Evolutionary conservation across 2,888 invertebrate species (phyloP).

Genomic region (Rhamnusium bicolor): DNA sequence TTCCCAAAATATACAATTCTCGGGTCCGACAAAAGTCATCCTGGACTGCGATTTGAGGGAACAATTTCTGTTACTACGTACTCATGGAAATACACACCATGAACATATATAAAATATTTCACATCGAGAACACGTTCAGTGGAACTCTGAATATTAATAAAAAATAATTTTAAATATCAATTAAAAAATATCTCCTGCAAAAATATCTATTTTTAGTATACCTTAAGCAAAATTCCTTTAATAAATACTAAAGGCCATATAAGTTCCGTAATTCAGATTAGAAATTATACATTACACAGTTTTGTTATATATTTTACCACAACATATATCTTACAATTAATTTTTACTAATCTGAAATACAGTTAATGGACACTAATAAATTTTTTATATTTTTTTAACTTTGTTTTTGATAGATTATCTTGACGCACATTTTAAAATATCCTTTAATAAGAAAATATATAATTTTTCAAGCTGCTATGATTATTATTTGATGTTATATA

Average conservation of each 20-base stretch:
- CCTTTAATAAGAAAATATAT: slow-evolving; percentile 77
- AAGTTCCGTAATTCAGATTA: slow-evolving; percentile 63
- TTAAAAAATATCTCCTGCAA: slow-evolving; percentile 66
- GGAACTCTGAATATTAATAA: slow-evolving; percentile 69
- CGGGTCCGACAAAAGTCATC: slow-evolving; percentile 18
- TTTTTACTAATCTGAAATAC: slow-evolving; percentile 59
- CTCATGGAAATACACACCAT: slow-evolving; percentile 62
- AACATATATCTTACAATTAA: slow-evolving; percentile 19
- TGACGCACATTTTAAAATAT: slow-evolving; percentile 76
- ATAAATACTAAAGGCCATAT: slow-evolving; percentile 64
- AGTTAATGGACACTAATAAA: slow-evolving; percentile 49
- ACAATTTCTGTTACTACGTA: slow-evolving; percentile 38
- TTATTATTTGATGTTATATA: slow-evolving; percentile 61
- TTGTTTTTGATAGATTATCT: slow-evolving; percentile 70
- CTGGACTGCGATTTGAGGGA: slow-evolving; percentile 31
- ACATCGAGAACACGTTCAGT: slow-evolving; percentile 72
- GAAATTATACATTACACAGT: slow-evolving; percentile 47
- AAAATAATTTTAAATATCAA: slow-evolving; percentile 61
- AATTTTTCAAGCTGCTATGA: slow-evolving; percentile 63
- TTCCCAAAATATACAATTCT: slow-evolving; percentile 53
- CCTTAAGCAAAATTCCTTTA: slow-evolving; percentile 66
- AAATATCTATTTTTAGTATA: slow-evolving; percentile 67
- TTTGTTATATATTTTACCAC: slow-evolving; percentile 38
- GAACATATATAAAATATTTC: slow-evolving; percentile 68
- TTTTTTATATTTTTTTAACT: slow-evolving; percentile 54